phyloP scores from a whole-genome alignment of 1,140 invertebrate species.

The Paramacrobiotus metropolitanus region DNA sequence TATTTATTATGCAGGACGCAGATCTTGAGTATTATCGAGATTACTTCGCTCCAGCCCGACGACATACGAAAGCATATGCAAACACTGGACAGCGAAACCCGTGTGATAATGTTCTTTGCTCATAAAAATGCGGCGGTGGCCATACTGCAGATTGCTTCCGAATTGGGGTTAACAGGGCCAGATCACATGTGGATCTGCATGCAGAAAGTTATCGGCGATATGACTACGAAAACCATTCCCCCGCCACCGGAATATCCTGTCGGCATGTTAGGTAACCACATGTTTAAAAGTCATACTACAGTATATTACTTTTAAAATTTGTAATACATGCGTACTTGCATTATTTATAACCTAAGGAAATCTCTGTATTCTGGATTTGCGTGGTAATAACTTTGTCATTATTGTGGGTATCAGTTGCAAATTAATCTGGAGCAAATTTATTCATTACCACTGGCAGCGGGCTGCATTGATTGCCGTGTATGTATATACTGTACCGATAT shows the following conservation, averaged over 20 bases:
- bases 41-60: neutral
- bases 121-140: neutral
- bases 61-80: neutral
- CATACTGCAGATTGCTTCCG: neutral
- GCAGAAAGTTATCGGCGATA: conserved; percentile 2
- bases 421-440: too few relatives aligned
- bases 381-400: too few relatives aligned
- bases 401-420: neutral
- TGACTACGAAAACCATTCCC: neutral
- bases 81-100: neutral
- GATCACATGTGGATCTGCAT: conserved; percentile 1
- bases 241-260: neutral
- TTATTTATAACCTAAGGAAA: too few relatives aligned
- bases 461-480: too few relatives aligned
- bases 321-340: too few relatives aligned
- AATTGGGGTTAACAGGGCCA: neutral
- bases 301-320: too few relatives aligned
- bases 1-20: neutral
- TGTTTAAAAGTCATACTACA: too few relatives aligned
- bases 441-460: too few relatives aligned
- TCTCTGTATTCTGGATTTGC: too few relatives aligned
- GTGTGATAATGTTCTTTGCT: neutral
- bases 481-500: too few relatives aligned
- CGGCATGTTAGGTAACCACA: neutral
- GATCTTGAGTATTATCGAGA: neutral